Conservation (phyloP, 2,797 vertebrate genomes). For the Gymnoscopelus braueri region DNA sequence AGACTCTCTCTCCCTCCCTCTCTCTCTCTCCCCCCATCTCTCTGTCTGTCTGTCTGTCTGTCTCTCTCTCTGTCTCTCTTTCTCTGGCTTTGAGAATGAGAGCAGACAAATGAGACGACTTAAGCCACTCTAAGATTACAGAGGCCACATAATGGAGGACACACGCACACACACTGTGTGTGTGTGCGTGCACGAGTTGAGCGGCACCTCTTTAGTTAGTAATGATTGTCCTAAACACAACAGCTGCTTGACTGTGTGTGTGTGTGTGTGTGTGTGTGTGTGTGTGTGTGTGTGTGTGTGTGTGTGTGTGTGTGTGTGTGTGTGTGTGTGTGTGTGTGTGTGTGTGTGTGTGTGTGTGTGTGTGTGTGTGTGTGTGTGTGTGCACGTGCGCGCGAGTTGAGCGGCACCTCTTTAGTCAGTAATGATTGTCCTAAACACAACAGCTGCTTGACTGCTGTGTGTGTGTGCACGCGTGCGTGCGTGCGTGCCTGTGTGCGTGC, state of each 20-base stretch:
- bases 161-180: conserved; percentile 11
- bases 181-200: conserved; percentile 43
- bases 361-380: conserved; percentile 29
- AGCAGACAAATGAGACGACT: conserved; percentile 1
- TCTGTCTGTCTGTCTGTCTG: not conserved
- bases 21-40: not conserved
- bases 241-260: conserved; percentile 67
- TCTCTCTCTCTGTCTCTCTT: not conserved
- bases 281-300: conserved; percentile 40
- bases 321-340: conserved; percentile 8
- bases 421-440: conserved; percentile 58
- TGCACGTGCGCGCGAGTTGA: conserved; percentile 29
- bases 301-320: conserved; percentile 30
- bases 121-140: conserved; percentile 29
- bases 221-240: conserved; percentile 64
- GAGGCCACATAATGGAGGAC: conserved; percentile 23
- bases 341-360: conserved; percentile 26
- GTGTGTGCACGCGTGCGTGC: conserved; percentile 32
- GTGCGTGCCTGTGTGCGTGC: conserved; percentile 21
- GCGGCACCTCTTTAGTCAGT: conserved; percentile 45
- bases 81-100: not conserved
- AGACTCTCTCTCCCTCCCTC: conserved; percentile 14
- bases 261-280: conserved; percentile 40
- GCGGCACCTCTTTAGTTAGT: conserved; percentile 55
- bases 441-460: conserved; percentile 40